Conservation (phyloP, 2,113 vertebrate genomes). For the Epinephelus lanceolatus region DNA sequence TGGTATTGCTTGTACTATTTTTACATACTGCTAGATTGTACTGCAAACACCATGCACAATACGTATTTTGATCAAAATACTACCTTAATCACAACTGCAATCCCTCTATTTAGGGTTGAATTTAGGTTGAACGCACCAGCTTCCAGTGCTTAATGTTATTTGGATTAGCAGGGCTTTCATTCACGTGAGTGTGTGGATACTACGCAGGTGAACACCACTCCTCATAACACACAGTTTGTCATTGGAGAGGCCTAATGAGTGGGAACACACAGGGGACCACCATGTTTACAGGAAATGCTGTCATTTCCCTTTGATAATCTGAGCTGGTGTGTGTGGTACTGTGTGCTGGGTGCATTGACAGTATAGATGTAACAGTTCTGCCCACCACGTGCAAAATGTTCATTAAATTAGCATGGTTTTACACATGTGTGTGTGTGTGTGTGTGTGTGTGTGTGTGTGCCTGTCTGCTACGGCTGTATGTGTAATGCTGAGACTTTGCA, state of each 20-base stretch:
- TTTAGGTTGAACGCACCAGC: background rate
- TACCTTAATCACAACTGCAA: background rate
- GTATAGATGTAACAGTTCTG: background rate
- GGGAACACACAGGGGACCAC: slow-evolving; percentile 25
- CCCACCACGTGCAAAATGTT: slow-evolving; percentile 7
- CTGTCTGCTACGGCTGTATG: slow-evolving; percentile 21
- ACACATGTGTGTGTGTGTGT: slow-evolving; percentile 13
- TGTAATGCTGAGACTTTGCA: slow-evolving; percentile 54
- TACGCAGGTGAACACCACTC: slow-evolving; percentile 8
- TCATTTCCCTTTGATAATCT: slow-evolving; percentile 41
- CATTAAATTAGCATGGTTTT: slow-evolving; percentile 24
- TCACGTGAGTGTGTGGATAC: background rate
- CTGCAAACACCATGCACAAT: background rate
- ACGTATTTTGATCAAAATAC: background rate
- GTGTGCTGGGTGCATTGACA: background rate
- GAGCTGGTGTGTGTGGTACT: slow-evolving; percentile 9
- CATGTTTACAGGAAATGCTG: slow-evolving; percentile 56
- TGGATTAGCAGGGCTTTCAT: background rate
- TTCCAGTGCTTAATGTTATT: background rate
- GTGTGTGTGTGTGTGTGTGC: background rate
- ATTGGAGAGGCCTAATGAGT: slow-evolving; percentile 57
- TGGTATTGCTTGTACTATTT: slow-evolving; percentile 9
- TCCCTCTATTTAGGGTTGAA: background rate
- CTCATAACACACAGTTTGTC: slow-evolving; percentile 18
- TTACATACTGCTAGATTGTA: slow-evolving; percentile 1